Conservation (phyloP, 2,797 vertebrate genomes). For the Ceyx erithaca region DNA sequence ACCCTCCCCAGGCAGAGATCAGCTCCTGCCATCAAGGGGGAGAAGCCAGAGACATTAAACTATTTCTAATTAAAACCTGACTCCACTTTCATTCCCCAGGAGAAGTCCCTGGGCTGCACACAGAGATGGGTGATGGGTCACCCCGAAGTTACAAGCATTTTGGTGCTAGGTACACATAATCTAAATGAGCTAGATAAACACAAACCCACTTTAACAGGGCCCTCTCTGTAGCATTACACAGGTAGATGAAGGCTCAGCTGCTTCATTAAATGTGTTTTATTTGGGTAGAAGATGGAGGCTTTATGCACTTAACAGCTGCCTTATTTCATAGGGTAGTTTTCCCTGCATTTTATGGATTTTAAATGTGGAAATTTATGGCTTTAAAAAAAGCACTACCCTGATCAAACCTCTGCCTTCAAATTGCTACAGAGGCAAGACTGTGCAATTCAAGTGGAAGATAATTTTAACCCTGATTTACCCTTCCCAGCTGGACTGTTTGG, state of each 20-base stretch:
- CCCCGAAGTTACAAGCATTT: not conserved
- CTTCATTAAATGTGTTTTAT: not conserved
- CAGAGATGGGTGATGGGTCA: not conserved
- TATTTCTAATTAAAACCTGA: not conserved
- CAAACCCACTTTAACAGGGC: not conserved
- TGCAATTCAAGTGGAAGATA: not conserved
- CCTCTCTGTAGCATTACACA: not conserved
- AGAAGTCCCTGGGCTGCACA: accelerated
- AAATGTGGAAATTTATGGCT: not conserved
- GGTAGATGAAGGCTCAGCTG: not conserved
- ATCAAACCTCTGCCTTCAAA: not conserved
- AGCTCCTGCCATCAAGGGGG: not conserved
- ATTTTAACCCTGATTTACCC: not conserved
- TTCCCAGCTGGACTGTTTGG: not conserved
- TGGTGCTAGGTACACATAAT: not conserved
- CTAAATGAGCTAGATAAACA: not conserved
- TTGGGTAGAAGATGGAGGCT: not conserved
- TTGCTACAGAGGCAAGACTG: not conserved
- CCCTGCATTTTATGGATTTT: not conserved
- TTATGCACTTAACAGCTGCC: not conserved
- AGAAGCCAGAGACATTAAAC: not conserved
- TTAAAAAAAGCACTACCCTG: not conserved
- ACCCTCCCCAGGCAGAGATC: not conserved
- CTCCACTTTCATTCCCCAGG: not conserved
- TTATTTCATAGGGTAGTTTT: not conserved